phyloP scores from a whole-genome alignment of 2,888 invertebrate species.

The Temnothorax rugatulus region DNA sequence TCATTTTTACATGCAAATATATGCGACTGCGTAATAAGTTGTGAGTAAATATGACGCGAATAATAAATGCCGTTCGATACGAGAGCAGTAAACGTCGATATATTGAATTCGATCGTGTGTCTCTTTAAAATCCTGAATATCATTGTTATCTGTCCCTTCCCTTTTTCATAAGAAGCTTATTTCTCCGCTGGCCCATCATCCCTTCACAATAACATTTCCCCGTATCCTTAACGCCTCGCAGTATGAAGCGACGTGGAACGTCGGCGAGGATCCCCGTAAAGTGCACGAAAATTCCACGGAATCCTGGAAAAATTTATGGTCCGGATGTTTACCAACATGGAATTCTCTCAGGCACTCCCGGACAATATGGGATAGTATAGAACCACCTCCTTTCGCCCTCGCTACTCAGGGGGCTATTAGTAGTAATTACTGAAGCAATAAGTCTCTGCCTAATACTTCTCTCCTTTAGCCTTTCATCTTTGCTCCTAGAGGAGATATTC shows the following conservation, averaged over 20 bases:
- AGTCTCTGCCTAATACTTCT: slow-evolving; percentile 77
- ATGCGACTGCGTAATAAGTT: not conserved
- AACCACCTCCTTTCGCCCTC: slow-evolving; percentile 47
- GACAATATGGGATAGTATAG: slow-evolving; percentile 49
- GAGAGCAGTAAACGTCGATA: not conserved
- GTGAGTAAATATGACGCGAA: not conserved
- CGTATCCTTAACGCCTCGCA: slow-evolving; percentile 43
- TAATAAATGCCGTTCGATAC: not conserved
- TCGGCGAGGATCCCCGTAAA: slow-evolving; percentile 62
- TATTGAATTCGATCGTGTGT: not conserved
- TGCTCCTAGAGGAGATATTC: slow-evolving; percentile 59
- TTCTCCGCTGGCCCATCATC: slow-evolving; percentile 44
- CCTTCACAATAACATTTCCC: slow-evolving; percentile 26
- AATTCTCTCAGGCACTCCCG: slow-evolving; percentile 67
- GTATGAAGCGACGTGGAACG: slow-evolving; percentile 63
- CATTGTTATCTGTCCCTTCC: not conserved
- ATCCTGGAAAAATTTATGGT: slow-evolving; percentile 76
- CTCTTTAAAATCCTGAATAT: not conserved
- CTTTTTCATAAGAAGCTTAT: slow-evolving; percentile 31
- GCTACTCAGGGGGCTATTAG: slow-evolving; percentile 71
- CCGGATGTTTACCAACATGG: slow-evolving; percentile 73
- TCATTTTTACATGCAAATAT: not conserved
- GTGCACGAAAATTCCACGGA: slow-evolving; percentile 68
- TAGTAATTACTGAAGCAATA: slow-evolving; percentile 79
- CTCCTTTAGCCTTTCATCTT: slow-evolving; percentile 70